phyloP scores from a whole-genome alignment of 2,797 vertebrate genomes.

The Eleutherodactylus coqui region DNA sequence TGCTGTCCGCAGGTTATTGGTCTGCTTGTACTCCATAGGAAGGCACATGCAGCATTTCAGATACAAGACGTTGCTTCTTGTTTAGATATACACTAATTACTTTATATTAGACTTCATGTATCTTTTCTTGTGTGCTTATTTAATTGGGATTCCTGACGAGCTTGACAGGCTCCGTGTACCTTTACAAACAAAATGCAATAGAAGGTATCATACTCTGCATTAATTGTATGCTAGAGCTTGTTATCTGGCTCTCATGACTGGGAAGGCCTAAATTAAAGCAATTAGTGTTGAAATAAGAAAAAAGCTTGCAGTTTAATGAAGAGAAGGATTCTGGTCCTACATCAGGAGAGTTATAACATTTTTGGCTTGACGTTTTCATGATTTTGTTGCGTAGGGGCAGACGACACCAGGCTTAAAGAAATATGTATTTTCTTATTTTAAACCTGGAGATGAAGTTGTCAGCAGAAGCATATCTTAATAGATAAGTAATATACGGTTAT shows the following conservation, averaged over 20 bases:
- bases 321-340: neutral
- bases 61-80: neutral
- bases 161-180: constrained; percentile 25
- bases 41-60: neutral
- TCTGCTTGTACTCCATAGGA: neutral
- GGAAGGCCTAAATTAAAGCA: neutral
- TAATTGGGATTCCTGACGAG: constrained; percentile 21
- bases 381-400: too few relatives aligned
- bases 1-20: neutral
- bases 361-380: neutral
- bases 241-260: neutral
- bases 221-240: neutral
- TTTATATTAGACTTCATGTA: constrained; percentile 18
- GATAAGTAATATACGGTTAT: too few relatives aligned
- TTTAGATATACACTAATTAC: constrained; percentile 22
- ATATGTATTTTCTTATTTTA: too few relatives aligned
- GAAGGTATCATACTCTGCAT: neutral
- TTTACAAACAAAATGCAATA: neutral
- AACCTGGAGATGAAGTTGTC: too few relatives aligned
- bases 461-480: too few relatives aligned
- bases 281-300: neutral
- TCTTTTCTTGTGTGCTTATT: neutral
- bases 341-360: neutral
- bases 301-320: neutral
- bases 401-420: too few relatives aligned